phyloP scores from a whole-genome alignment of 1,140 invertebrate genomes.

The Eriocheir sinensis region DNA sequence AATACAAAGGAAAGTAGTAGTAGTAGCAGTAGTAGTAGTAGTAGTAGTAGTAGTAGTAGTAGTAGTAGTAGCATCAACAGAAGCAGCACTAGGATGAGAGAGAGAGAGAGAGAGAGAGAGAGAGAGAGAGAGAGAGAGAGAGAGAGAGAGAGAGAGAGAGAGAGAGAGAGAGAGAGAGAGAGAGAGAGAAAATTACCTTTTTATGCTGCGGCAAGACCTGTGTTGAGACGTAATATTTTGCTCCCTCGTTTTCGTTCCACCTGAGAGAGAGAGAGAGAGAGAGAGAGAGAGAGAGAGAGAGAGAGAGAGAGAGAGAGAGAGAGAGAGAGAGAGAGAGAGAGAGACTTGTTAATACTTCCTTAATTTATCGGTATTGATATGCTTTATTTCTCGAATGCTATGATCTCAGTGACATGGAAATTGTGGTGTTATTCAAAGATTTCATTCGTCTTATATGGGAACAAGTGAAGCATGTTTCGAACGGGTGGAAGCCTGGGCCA shows the following conservation, averaged over 20 bases:
- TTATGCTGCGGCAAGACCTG: neutral
- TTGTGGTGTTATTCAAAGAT: neutral
- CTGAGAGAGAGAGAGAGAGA: neutral
- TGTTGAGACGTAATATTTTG: neutral
- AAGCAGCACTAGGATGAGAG: no score
- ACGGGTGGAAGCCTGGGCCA: no score
- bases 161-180: neutral
- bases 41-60: no score
- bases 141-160: neutral
- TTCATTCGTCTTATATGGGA: no score
- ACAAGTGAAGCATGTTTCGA: no score
- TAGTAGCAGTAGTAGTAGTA: no score
- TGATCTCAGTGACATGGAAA: neutral
- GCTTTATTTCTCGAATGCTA: neutral
- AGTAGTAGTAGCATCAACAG: no score
- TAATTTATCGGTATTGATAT: neutral
- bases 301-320: neutral
- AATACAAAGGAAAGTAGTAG: no score
- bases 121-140: neutral
- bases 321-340: neutral
- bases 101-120: neutral
- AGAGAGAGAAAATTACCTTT: neutral
- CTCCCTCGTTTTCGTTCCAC: slow-evolving; percentile 19
- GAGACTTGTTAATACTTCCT: neutral
- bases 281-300: neutral